phyloP scores from a whole-genome alignment of 2,113 vertebrate genomes.

The Plecturocebus donacophilus region DNA sequence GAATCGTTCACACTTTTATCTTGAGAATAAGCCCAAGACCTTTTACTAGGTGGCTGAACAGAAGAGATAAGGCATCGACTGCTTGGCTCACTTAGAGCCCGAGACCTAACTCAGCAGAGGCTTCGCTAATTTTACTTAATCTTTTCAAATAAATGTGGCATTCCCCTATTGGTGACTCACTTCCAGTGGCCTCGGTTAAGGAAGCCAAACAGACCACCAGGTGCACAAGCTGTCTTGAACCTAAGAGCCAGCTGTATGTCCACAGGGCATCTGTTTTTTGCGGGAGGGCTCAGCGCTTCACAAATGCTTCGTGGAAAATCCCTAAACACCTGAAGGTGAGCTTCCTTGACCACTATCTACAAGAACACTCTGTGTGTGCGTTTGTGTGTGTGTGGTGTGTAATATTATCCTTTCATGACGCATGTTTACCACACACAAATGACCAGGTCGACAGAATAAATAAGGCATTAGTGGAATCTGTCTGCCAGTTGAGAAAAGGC shows the following conservation, averaged over 20 bases:
- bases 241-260: background rate
- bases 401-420: background rate
- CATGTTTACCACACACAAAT: background rate
- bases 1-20: background rate
- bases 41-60: background rate
- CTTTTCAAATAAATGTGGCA: constrained; percentile 10
- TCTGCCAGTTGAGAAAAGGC: background rate
- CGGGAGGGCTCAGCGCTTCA: background rate
- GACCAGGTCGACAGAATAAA: background rate
- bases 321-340: background rate
- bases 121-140: background rate
- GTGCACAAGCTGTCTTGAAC: background rate
- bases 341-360: background rate
- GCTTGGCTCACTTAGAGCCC: background rate
- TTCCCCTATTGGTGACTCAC: constrained; percentile 57
- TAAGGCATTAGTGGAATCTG: background rate
- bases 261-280: background rate
- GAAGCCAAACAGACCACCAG: constrained; percentile 42
- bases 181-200: constrained; percentile 22
- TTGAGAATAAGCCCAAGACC: background rate
- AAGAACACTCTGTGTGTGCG: background rate
- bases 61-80: background rate
- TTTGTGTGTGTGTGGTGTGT: background rate
- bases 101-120: background rate
- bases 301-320: background rate